Conservation (phyloP, 2,113 vertebrate species). For the Perccottus glenii region DNA sequence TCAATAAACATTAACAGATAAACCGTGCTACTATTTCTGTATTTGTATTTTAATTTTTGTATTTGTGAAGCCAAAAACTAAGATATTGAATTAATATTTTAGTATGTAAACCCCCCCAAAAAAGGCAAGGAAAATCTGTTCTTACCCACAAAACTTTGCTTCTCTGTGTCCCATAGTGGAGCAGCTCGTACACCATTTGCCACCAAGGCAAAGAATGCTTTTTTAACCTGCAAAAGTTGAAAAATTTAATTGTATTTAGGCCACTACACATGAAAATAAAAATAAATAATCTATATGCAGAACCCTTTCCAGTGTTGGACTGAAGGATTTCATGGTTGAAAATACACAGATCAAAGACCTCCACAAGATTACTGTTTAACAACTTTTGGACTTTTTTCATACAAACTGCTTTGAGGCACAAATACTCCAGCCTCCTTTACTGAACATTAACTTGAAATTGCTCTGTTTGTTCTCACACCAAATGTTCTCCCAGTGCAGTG, state of each 20-base stretch:
- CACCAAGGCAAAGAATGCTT: constrained; percentile 97
- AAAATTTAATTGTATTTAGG: not conserved
- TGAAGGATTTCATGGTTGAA: constrained; percentile 44
- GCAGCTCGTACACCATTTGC: constrained; percentile 97
- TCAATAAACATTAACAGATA: not conserved
- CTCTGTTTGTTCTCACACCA: not conserved
- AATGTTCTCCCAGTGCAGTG: not conserved
- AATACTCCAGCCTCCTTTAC: constrained; percentile 22
- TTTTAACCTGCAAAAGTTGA: constrained; percentile 87
- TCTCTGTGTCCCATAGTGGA: constrained; percentile 97
- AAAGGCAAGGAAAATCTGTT: not conserved
- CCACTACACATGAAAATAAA: not conserved
- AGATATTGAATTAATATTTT: too few species aligned
- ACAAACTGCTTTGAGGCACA: constrained; percentile 26
- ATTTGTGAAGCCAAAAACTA: too few species aligned
- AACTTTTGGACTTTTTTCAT: constrained; percentile 46
- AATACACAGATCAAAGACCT: constrained; percentile 59
- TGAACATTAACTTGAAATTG: constrained; percentile 59
- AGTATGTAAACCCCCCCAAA: too few species aligned
- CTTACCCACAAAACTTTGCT: constrained; percentile 99
- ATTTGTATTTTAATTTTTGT: too few species aligned
- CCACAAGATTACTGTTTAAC: constrained; percentile 75
- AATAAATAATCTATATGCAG: not conserved
- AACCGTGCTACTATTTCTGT: too few species aligned
- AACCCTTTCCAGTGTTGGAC: not conserved